These are phyloP conservation scores for Archilochus colubris DNA, from an alignment of 2,113 vertebrate genomes.

Conservation along the genomic window DNA sequence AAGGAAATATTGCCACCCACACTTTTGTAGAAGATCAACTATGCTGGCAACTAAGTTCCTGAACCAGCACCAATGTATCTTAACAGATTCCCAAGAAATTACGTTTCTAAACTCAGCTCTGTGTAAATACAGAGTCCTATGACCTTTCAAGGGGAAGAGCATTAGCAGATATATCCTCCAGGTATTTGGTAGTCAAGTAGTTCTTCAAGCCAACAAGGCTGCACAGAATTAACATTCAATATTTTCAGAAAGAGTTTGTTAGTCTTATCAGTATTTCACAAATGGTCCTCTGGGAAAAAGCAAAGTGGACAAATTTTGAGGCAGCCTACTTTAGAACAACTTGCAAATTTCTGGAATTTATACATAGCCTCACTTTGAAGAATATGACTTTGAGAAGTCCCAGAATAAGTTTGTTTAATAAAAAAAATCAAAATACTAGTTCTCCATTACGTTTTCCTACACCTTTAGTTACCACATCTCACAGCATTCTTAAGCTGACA, in stretches of 20 bases:
- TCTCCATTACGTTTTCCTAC: not conserved
- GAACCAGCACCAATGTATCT: not conserved
- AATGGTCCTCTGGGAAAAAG: not conserved
- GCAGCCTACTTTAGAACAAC: not conserved
- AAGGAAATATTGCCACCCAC: not conserved
- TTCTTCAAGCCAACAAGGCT: not conserved
- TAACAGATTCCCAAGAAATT: not conserved
- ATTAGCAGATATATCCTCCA: not conserved
- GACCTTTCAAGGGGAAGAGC: not conserved
- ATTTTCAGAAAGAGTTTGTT: slow-evolving; percentile 9
- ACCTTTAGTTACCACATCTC: not conserved
- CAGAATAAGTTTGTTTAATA: not conserved
- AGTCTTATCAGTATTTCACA: not conserved
- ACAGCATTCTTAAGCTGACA: not conserved
- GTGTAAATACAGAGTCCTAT: not conserved
- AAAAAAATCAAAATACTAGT: not conserved
- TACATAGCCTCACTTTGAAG: not conserved
- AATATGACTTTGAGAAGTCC: not conserved
- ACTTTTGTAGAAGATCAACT: not conserved
- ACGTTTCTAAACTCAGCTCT: not conserved
- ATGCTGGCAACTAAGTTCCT: not conserved
- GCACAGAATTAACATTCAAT: not conserved
- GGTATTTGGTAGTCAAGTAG: not conserved
- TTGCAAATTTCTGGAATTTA: not conserved
- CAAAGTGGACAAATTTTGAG: not conserved